Percentiles rank a stretch among this genome's conserved stretches.
Evolutionary conservation across 2,113 vertebrate genomes (phyloP).

Genomic region (Dicerorhinus sumatrensis): DNA sequence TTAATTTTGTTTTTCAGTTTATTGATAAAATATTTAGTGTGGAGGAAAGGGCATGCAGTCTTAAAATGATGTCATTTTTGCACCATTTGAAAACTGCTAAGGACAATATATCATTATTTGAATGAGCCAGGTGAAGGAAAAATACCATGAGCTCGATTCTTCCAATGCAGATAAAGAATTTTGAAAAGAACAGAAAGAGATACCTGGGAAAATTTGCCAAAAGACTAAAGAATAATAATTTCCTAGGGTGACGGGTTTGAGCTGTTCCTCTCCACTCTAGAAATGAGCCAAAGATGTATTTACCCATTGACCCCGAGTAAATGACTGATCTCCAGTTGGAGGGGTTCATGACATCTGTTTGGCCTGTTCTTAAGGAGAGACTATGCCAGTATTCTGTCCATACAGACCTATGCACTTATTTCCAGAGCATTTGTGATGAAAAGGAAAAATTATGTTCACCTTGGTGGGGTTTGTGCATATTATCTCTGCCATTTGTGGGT

Average conservation of each 20-base stretch:
- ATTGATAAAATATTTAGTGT: neutral
- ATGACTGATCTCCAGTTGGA: neutral
- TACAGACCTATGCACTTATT: neutral
- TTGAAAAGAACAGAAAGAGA: neutral
- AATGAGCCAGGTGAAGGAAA: conserved; percentile 40
- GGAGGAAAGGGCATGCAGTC: neutral
- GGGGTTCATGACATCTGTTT: neutral
- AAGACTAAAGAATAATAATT: neutral
- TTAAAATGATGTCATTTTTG: conserved; percentile 56
- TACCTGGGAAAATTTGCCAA: neutral
- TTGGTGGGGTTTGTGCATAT: neutral
- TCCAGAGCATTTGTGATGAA: neutral
- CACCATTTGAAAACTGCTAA: conserved; percentile 47
- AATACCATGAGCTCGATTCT: conserved; percentile 17
- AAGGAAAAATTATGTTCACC: neutral
- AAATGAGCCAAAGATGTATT: conserved; percentile 10
- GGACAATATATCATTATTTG: conserved; percentile 41
- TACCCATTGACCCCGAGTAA: neutral
- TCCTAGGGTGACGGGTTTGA: neutral
- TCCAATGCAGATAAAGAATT: neutral
- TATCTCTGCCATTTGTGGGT: neutral
- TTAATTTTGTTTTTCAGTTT: conserved; percentile 63
- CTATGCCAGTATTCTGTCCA: neutral
- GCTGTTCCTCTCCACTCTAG: neutral
- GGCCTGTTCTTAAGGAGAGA: neutral